Percentiles rank a stretch among this genome's conserved stretches.
phyloP scores from a whole-genome alignment of 1,140 invertebrate genomes.

The Drosophila virilis region DNA sequence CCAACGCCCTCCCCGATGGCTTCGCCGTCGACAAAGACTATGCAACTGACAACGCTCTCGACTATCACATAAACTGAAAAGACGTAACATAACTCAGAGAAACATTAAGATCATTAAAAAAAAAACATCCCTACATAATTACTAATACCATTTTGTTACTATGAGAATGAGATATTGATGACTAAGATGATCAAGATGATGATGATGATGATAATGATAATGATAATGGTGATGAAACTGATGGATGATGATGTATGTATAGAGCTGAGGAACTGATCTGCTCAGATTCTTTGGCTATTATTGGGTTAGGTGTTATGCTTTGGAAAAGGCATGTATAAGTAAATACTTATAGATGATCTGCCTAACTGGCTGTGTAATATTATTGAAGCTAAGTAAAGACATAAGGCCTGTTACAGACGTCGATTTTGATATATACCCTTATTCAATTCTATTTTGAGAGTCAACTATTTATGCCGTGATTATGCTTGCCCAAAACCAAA shows the following conservation, averaged over 20 bases:
- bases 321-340: conserved; percentile 32
- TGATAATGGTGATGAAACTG: conserved; percentile 26
- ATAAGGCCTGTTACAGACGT: conserved; percentile 43
- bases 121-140: conserved; percentile 32
- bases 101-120: conserved; percentile 11
- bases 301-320: conserved; percentile 35
- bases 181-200: conserved; percentile 21
- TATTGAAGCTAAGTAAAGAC: conserved; percentile 45
- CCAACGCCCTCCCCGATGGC: conserved; percentile 82
- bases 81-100: conserved; percentile 15
- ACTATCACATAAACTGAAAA: conserved; percentile 72
- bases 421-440: conserved; percentile 20
- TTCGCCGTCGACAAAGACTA: conserved; percentile 78
- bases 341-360: conserved; percentile 40
- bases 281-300: conserved; percentile 26
- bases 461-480: conserved; percentile 51
- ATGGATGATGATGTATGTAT: conserved; percentile 44
- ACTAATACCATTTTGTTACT: conserved; percentile 47
- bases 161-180: conserved; percentile 42
- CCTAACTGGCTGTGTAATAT: conserved; percentile 54
- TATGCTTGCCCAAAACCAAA: conserved; percentile 36
- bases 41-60: conserved; percentile 81
- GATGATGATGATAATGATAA: conserved; percentile 30
- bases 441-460: conserved; percentile 25
- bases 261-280: conserved; percentile 19